Base-by-base conservation (phyloP, 2,113 vertebrate species). In the Madoqua kirkii region DNA sequence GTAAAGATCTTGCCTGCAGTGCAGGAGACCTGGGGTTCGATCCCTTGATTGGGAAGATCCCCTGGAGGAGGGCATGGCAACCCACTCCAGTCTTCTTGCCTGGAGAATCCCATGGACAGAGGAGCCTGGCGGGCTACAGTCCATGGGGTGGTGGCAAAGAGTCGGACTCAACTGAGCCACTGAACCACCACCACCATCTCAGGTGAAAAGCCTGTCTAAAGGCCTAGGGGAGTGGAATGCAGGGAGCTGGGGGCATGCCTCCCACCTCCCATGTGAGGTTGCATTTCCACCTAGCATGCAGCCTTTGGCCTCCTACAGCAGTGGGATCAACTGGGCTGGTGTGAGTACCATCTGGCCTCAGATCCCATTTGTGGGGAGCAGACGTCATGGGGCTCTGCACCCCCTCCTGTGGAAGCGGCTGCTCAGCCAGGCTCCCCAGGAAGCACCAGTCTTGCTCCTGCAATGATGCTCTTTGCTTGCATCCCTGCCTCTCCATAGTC, bases 301-400 rank as follows among this genome's bases (percentile, higher is more conserved):
- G n/a, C 17, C 59, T 87, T 45, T 40, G 1, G 74, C 21, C 17
- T 17, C 3, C 27, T 12, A 21, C 2, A 43, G 27, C 84, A 40
- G 59, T n/a, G 1, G 5, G 52, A 13, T 48, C 55, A 31, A 45
- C 78, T 14, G 40, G 67, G 29, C 17, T 8, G 9, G 8, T 6
- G 14, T 2, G 52, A 55, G 59, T 54, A 21, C n/a, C 17, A 25
- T 76, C 45, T 2, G 10, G 79, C 17, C 21, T 55, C 71, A 31
- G 74, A 91, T 21, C 17, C n/a, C 23, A 14, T 33, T 23, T 76
- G 87, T 60, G 36, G 48, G 48, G 50, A 43, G 40, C 21, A 8
- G 40, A 4, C 5, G 0, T 31, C 64, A 14, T 1, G 17, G n/a
- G 3, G 19, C 31, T 43, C 10, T 62, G 19, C 12, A 9, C 3